Evolutionary conservation across 2,888 invertebrate genomes (phyloP), one percentile per base, ranked within the genome.

Genomic region (Lacanobia oleracea): DNA sequence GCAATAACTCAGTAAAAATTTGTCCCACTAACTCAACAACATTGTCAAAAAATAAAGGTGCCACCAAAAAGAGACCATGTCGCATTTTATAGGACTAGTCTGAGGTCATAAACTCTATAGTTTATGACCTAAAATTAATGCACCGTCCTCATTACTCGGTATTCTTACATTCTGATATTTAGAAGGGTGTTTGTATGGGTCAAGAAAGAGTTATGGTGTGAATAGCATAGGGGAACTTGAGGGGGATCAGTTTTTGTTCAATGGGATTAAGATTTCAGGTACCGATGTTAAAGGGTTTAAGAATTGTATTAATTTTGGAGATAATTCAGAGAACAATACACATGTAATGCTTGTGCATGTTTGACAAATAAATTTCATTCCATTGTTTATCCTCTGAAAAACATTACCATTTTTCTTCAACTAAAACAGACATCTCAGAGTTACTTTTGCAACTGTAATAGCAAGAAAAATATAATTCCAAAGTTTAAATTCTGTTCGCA

Each of bases 41-140:
- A 93, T 91, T 94, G 94, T 94, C 89, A 86, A 86, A 85, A 87
- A 91, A 86, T 83, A 91, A 91, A 90, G 88, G 89, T 90, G 87
- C 72, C 81, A 88, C 89, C 90, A 86, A 87, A 89, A 91, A 93
- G 90, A 90, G 90, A 94, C 94, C 95, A 89, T 94, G 93, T 93
- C 95, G 88, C 91, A 94, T 95, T 95, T 95, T 93, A 95, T 94
- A 93, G 94, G 91, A 93, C 95, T 90, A 92, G 93, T 92, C 86
- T 78, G 66, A 86, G 86, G 72, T 75, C 90, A 94, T 96, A 96
- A 95, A 95, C 94, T 93, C 88, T 86, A 87, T 89, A 95, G 88
- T 96, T 96, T 96, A 96, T 95, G 94, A 91, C 89, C 94, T 94
- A 94, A 95, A 95, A 94, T 94, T 94, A 95, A 95, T 94, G 91